Base-by-base conservation (phyloP, 2,888 invertebrate species). In the Galerucella calmariensis region DNA sequence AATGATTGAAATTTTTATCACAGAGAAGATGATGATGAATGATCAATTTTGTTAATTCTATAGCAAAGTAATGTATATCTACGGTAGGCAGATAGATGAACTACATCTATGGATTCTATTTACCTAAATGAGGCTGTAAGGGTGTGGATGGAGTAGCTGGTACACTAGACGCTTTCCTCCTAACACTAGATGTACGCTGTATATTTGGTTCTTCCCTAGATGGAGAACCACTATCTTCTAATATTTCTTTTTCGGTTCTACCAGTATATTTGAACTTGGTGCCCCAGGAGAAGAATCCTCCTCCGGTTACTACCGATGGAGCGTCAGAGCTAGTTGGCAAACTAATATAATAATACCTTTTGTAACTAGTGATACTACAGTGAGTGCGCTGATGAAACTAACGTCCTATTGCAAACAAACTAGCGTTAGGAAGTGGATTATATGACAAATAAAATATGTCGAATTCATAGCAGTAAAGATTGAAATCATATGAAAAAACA, bases 181-280 rank as follows among this genome's bases (percentile, higher is more conserved):
- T 86, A 56, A 92, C 88, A 83, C 91, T 90, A 69, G 91, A 90
- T 76, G 91, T 89, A 82, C 87, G 84, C 79, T 86, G 85, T 73
- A 86, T 85, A 68, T 79, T 85, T 14, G 90, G 90, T 85, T 91
- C 91, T 81, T 91, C 91, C 74, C 90, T 88, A 85, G 91, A 88
- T 83, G 92, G 90, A 79, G 90, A 91, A 85, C 93, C 93, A 82
- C 92, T 92, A 83, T 96, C 93, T 86, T 95, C 95, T 74, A 97
- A 89, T 76, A 97, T 96, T 89, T 97, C 97, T 62, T 94, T 91
- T 88, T 97, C 97, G 65, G 97, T 97, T 81, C 97, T 91, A 0
- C 97, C 97, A 20, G 94, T 93, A 88, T 97, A 97, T 83, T 95
- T 94, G 88, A 97, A 97, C 89, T 97, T 97, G 46, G 97, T 96